These are phyloP conservation scores for Syngnathus rostellatus DNA, from an alignment of 2,797 vertebrate species.

Conservation along the genomic window DNA sequence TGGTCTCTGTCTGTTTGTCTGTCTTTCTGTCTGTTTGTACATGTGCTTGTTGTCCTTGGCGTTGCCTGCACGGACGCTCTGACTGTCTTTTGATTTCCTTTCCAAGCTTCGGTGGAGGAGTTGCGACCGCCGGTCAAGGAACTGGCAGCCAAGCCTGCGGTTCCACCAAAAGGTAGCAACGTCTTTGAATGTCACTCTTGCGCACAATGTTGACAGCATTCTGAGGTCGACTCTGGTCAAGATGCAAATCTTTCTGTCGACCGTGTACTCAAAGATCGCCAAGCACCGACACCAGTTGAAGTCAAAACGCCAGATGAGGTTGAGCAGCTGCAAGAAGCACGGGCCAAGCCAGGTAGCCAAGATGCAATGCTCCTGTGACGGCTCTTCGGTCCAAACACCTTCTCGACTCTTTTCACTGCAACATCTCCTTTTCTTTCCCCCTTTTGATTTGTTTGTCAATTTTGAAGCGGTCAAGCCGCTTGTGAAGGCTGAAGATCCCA, in stretches of 20 bases:
- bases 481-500: conserved; percentile 68
- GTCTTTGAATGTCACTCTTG: conserved; percentile 37
- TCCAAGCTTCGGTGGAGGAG: conserved; percentile 45
- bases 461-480: conserved; percentile 51
- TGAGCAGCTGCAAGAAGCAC: conserved; percentile 33
- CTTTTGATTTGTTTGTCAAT: conserved; percentile 24
- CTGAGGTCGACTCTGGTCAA: conserved; percentile 6
- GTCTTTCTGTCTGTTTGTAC: conserved; percentile 5
- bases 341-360: conserved; percentile 6
- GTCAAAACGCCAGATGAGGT: conserved; percentile 37
- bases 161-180: conserved; percentile 50
- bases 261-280: conserved; percentile 42
- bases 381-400: background rate
- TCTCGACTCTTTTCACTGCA: background rate
- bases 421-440: background rate
- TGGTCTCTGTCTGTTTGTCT: conserved; percentile 8
- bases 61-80: conserved; percentile 21
- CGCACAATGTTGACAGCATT: conserved; percentile 11
- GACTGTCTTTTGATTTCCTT: conserved; percentile 41
- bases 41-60: conserved; percentile 12
- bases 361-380: background rate
- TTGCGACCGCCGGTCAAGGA: conserved; percentile 27
- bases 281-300: conserved; percentile 24
- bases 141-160: conserved; percentile 25
- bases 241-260: conserved; percentile 19